Conservation (phyloP, 2,888 invertebrate genomes). For the Drosophila antonietae region DNA sequence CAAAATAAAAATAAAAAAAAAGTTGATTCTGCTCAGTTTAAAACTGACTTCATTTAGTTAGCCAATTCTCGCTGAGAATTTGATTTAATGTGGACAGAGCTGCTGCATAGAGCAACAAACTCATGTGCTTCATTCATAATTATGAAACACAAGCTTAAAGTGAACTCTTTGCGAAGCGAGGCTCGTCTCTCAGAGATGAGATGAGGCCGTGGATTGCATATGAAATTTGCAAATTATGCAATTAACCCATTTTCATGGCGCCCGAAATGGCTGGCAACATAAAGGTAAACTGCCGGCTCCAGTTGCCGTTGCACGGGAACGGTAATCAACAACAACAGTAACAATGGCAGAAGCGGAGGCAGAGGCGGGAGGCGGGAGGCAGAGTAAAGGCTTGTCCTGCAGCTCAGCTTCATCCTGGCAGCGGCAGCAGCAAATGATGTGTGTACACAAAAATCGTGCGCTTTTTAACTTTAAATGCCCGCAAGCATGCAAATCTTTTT, state of each 20-base stretch:
- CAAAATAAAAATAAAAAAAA: too few relatives aligned
- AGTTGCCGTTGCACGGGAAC: slow-evolving; percentile 1
- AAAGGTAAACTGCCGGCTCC: slow-evolving; percentile 43
- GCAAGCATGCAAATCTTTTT: slow-evolving; percentile 81
- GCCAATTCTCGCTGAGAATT: neutral
- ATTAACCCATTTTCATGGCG: slow-evolving; percentile 74
- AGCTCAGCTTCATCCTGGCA: slow-evolving; percentile 23
- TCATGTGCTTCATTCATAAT: neutral
- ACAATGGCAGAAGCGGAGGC: neutral
- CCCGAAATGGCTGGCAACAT: slow-evolving; percentile 57
- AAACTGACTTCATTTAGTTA: neutral
- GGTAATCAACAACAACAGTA: slow-evolving; percentile 19
- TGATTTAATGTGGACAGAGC: neutral
- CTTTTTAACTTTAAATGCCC: slow-evolving; percentile 80
- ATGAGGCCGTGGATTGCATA: slow-evolving; percentile 52
- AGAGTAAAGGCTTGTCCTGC: slow-evolving; percentile 11
- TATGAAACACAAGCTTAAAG: slow-evolving; percentile 25
- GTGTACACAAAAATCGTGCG: slow-evolving; percentile 61
- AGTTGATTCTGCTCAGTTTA: neutral
- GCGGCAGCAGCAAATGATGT: slow-evolving; percentile 46
- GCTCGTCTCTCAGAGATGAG: neutral
- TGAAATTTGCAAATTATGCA: slow-evolving; percentile 78
- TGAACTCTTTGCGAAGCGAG: neutral
- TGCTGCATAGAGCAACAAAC: neutral
- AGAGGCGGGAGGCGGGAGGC: neutral